Evolutionary conservation across 2,113 vertebrate species (phyloP).

Genomic region (Cynoglossus semilaevis): DNA sequence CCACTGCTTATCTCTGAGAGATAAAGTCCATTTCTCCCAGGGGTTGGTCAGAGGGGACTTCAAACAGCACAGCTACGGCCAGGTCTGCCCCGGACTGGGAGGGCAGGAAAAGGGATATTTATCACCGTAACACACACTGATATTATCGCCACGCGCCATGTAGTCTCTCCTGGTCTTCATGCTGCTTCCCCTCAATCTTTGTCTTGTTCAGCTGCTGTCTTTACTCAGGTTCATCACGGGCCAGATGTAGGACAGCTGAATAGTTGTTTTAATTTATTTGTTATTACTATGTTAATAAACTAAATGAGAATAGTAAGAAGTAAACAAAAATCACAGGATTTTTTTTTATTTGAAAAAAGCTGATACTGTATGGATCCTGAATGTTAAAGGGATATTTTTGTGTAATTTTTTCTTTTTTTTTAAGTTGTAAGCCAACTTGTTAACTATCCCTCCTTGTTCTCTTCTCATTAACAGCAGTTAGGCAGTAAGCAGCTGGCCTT

Average conservation of each 20-base stretch:
- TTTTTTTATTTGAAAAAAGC: no score
- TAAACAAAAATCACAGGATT: no score
- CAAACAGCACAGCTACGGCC: constrained; percentile 61
- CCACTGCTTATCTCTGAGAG: constrained; percentile 65
- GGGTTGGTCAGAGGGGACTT: constrained; percentile 56
- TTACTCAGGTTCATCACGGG: background rate
- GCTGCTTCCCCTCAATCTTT: constrained; percentile 32
- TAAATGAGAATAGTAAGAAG: no score
- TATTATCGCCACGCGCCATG: constrained; percentile 67
- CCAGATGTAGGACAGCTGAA: no score
- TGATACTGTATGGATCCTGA: no score
- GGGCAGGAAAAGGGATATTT: constrained; percentile 75
- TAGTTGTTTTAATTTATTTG: no score
- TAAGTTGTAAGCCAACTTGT: background rate
- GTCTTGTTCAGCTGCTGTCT: background rate
- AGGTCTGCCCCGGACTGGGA: constrained; percentile 49
- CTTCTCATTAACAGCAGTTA: constrained; percentile 77
- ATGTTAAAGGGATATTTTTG: no score
- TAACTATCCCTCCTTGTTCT: constrained; percentile 9
- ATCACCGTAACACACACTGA: constrained; percentile 70
- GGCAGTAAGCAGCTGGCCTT: constrained; percentile 98
- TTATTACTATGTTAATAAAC: no score
- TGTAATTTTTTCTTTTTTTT: background rate
- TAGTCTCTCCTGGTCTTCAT: constrained; percentile 48
- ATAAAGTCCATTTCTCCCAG: constrained; percentile 71